Conservation (phyloP, 2,888 invertebrate species). For the Celastrina argiolus region DNA sequence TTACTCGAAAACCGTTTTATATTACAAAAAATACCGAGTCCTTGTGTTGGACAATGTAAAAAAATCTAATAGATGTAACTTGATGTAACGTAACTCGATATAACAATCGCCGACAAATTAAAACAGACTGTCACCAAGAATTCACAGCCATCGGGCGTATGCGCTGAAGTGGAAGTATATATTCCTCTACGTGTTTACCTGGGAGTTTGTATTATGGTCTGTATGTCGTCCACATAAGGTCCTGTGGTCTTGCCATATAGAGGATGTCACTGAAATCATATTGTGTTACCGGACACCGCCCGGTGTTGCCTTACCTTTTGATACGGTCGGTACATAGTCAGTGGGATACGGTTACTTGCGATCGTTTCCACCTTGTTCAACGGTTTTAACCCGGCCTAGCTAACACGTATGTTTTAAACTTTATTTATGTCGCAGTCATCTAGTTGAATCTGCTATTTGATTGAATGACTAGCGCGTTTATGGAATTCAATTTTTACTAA, state of each 20-base stretch:
- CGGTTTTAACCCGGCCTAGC: not conserved
- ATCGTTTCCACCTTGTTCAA: constrained; percentile 5
- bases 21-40: constrained; percentile 5
- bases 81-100: constrained; percentile 36
- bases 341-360: not conserved
- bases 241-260: constrained; percentile 44
- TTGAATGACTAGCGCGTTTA: too few relatives aligned
- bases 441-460: too few relatives aligned
- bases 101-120: constrained; percentile 40
- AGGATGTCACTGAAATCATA: constrained; percentile 65
- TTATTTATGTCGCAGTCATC: too few relatives aligned
- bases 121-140: constrained; percentile 60
- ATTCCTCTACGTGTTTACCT: too few relatives aligned
- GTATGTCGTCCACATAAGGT: too few relatives aligned
- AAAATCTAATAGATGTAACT: constrained; percentile 28
- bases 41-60: constrained; percentile 6
- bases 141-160: constrained; percentile 52
- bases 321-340: constrained; percentile 8
- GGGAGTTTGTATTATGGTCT: too few relatives aligned
- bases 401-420: not conserved
- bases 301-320: constrained; percentile 23
- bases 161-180: not conserved
- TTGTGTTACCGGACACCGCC: constrained; percentile 59
- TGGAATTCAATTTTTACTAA: too few relatives aligned
- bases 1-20: constrained; percentile 10